Conservation (phyloP, 2,888 invertebrate genomes). For the Hoplodrina blanda region DNA sequence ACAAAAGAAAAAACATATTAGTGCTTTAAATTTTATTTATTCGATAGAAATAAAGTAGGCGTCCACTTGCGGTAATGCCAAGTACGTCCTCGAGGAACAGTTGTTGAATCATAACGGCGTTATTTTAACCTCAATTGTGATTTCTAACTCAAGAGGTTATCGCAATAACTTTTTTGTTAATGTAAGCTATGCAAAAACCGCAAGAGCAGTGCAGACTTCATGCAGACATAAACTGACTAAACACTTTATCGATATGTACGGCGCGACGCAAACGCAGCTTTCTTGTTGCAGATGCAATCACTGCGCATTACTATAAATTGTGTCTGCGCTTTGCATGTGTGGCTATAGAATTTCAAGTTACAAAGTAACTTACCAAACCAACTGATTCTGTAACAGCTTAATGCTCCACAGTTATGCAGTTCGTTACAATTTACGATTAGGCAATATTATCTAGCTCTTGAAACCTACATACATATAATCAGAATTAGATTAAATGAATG, state of each 20-base stretch:
- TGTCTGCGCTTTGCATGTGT: background rate
- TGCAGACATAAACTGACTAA: conserved; percentile 31
- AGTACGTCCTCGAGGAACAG: conserved; percentile 30
- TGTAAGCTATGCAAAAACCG: conserved; percentile 10
- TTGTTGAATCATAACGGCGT: conserved; percentile 16
- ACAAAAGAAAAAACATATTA: background rate
- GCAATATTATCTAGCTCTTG: too few species aligned
- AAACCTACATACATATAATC: too few species aligned
- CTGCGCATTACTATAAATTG: conserved; percentile 5
- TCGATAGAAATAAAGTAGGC: conserved; percentile 13
- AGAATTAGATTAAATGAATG: too few species aligned
- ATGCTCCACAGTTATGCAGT: too few species aligned
- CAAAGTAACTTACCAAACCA: background rate
- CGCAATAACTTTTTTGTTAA: background rate
- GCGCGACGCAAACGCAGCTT: conserved; percentile 43
- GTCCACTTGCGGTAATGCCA: conserved; percentile 8
- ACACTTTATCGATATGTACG: conserved; percentile 28
- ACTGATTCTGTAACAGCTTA: too few species aligned
- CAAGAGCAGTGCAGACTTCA: conserved; percentile 61
- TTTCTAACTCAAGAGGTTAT: conserved; percentile 21
- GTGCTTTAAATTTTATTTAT: background rate
- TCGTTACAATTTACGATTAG: too few species aligned
- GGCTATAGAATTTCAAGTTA: conserved; percentile 1
- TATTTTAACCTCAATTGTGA: conserved; percentile 34
- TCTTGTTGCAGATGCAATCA: conserved; percentile 5